Base-by-base conservation (phyloP, 2,113 vertebrate genomes). In the Sinocyclocheilus anshuiensis region DNA sequence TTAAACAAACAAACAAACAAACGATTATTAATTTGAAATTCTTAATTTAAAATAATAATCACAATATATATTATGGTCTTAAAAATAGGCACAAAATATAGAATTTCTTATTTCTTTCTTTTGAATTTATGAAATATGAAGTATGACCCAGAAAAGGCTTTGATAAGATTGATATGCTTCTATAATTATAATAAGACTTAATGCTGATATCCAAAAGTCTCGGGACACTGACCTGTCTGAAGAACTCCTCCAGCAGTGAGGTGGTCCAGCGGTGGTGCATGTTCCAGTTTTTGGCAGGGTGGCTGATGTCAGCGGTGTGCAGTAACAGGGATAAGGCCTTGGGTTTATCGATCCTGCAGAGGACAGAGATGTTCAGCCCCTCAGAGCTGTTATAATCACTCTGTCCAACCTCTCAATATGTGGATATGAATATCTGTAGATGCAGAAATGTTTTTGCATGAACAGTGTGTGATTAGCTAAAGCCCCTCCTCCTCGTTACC, bases 231-330 rank as follows among this genome's bases (percentile, higher is more conserved):
- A 98, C 97, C 97, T 99, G 97, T 94, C 94, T 94, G 93, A 99
- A 99, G 91, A 99, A 99, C 92, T 99, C 97, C 92, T 99, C 97
- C 93, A 99, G 96, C 55, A 99, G 93, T 33, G 97, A 96, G 88
- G 95, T 96, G 85, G 97, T 99, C 97, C 97, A 99, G 75, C 95
- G 94, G 81, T 97, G 93, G 88, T 99, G 97, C 86, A 98, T 94
- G 13, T 96, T 91, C 97, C 97, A 99, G 88, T 91, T 89, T 92
- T 99, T 99, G 90, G 97, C 97, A 39, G 97, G 97, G 91, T 99
- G 97, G 90, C 97, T 99, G 92, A 99, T 99, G 91, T 99, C 97
- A 39, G 97, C 97, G 2, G 97, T 97, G 59, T 99, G 97, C 87
- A 99, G 95, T 90, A 99, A 94, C 94, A 99, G 92, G 74, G 97